These are phyloP conservation scores for Parnassius orleans DNA, from an alignment of 2,888 invertebrate genomes.

Conservation along the genomic window DNA sequence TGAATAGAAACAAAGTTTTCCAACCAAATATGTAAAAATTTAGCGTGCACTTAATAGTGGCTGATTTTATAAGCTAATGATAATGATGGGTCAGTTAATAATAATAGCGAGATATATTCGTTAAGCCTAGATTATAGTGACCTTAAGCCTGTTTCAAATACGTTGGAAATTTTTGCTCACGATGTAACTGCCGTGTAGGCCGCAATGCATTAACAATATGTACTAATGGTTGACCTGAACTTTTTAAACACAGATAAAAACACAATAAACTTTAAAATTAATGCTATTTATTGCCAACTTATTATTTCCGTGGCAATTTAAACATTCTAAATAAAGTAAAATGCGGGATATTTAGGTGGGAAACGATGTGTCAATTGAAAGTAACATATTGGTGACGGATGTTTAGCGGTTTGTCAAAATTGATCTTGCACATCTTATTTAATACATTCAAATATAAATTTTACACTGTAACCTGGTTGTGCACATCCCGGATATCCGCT, in stretches of 20 bases:
- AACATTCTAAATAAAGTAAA: constrained; percentile 8
- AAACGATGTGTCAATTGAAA: constrained; percentile 52
- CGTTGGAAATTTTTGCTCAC: background rate
- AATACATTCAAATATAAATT: constrained; percentile 49
- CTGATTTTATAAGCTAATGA: background rate
- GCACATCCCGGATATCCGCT: constrained; percentile 68
- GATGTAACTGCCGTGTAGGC: constrained; percentile 65
- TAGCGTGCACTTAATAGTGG: too few relatives aligned
- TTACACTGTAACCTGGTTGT: constrained; percentile 67
- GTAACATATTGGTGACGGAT: constrained; percentile 56
- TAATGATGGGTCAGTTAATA: background rate
- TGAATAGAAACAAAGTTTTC: too few relatives aligned
- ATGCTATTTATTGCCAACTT: constrained; percentile 1
- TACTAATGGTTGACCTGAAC: constrained; percentile 65
- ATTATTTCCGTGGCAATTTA: constrained; percentile 8
- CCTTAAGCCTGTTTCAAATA: too few relatives aligned
- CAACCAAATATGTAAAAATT: too few relatives aligned
- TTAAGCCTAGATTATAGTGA: too few relatives aligned
- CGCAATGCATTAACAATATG: constrained; percentile 73
- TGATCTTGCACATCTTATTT: constrained; percentile 41
- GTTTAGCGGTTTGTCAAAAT: constrained; percentile 36
- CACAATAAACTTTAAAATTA: constrained; percentile 27
- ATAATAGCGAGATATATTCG: background rate
- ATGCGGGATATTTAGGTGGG: constrained; percentile 24
- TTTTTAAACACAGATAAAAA: constrained; percentile 32